These are phyloP conservation scores for Drosophila ficusphila DNA, from an alignment of 1,140 invertebrate genomes.

Conservation along the genomic window DNA sequence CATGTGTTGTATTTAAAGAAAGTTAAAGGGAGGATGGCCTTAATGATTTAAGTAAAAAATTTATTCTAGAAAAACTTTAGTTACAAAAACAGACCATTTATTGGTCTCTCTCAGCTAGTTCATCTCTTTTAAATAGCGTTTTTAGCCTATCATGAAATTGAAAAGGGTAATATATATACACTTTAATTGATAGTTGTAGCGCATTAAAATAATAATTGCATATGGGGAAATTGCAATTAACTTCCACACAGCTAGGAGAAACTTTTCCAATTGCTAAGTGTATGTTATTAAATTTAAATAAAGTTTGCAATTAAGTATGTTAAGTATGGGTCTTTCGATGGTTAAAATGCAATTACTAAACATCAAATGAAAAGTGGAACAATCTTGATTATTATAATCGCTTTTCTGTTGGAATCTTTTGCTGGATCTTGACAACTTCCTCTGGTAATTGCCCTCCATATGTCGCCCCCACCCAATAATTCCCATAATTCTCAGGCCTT, in stretches of 20 bases:
- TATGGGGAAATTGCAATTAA: no score
- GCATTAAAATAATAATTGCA: no score
- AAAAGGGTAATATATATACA: no score
- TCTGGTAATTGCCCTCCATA: slow-evolving; percentile 21
- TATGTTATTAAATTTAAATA: background rate
- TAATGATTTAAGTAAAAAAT: no score
- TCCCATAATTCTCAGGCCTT: slow-evolving; percentile 31
- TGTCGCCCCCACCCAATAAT: slow-evolving; percentile 10
- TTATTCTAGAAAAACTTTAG: no score
- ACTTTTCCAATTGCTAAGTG: background rate
- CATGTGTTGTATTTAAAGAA: background rate
- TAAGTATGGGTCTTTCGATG: background rate
- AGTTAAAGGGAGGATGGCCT: background rate
- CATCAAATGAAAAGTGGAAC: slow-evolving; percentile 23
- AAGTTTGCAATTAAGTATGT: background rate
- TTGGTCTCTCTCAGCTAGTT: no score
- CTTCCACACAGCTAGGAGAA: no score
- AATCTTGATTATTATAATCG: slow-evolving; percentile 26
- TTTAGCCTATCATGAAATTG: no score
- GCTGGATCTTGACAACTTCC: slow-evolving; percentile 39
- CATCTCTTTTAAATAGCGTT: no score
- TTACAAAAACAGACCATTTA: no score
- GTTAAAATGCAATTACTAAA: slow-evolving; percentile 13
- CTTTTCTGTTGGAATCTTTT: slow-evolving; percentile 1
- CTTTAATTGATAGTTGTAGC: no score